These are phyloP conservation scores for Solea senegalensis DNA, from an alignment of 2,113 vertebrate species.

Conservation along the genomic window DNA sequence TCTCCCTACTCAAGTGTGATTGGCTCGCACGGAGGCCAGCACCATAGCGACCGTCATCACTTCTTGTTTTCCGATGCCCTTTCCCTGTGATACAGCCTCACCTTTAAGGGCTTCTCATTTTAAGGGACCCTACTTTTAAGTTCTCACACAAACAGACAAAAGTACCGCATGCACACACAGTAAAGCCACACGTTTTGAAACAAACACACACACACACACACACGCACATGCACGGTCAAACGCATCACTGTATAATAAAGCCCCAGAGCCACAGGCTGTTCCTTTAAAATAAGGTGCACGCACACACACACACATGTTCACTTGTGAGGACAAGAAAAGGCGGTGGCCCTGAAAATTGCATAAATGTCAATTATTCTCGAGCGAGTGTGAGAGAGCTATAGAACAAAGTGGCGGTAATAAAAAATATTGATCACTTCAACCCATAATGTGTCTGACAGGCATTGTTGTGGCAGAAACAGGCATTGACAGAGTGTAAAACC, in stretches of 20 bases:
- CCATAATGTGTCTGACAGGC: conserved; percentile 72
- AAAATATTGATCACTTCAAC: conserved; percentile 78
- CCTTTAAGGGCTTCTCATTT: conserved; percentile 66
- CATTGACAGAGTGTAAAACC: conserved; percentile 79
- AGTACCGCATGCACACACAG: neutral
- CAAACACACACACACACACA: neutral
- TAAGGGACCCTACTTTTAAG: conserved; percentile 41
- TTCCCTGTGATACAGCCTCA: conserved; percentile 61
- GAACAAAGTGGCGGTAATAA: conserved; percentile 78
- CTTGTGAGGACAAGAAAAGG: conserved; percentile 50
- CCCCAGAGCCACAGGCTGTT: conserved; percentile 18
- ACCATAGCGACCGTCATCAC: conserved; percentile 65
- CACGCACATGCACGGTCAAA: conserved; percentile 1
- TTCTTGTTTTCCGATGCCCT: conserved; percentile 55
- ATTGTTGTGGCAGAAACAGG: conserved; percentile 63
- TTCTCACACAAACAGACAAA: conserved; percentile 22
- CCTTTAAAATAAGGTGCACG: conserved; percentile 17
- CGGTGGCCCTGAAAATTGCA: conserved; percentile 63
- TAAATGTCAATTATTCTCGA: conserved; percentile 71
- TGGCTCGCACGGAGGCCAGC: conserved; percentile 46
- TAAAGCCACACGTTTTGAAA: neutral
- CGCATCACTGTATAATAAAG: conserved; percentile 13
- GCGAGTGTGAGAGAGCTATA: conserved; percentile 58
- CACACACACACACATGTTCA: conserved; percentile 6
- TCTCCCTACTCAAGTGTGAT: conserved; percentile 40